Percentiles rank a stretch among this genome's conserved stretches.
phyloP scores from a whole-genome alignment of 2,113 vertebrate species.

The Etheostoma cragini region DNA sequence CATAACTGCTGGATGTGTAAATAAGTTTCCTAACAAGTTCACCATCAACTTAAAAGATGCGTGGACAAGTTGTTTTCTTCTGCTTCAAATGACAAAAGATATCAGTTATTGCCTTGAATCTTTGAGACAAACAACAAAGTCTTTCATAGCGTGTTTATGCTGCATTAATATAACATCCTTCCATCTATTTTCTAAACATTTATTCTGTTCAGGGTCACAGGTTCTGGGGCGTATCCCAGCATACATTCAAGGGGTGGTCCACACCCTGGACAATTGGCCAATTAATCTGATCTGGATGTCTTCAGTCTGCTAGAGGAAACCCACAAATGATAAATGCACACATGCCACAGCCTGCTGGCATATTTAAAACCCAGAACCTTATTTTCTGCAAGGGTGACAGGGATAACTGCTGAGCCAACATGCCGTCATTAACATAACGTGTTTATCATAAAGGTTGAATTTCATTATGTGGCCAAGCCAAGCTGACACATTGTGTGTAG shows the following conservation, averaged over 20 bases:
- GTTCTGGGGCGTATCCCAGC: neutral
- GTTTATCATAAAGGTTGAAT: slow-evolving; percentile 54
- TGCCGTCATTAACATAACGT: slow-evolving; percentile 28
- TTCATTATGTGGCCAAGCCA: slow-evolving; percentile 29
- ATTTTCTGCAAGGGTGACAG: neutral
- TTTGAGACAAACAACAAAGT: no score
- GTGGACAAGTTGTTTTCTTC: no score
- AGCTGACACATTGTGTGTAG: slow-evolving; percentile 34
- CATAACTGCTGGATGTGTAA: no score
- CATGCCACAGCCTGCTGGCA: neutral
- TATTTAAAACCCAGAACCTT: slow-evolving; percentile 1
- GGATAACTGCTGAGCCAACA: slow-evolving; percentile 33
- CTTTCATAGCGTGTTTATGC: no score
- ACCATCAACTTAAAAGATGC: no score
- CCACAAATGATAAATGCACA: neutral
- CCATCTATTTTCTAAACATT: neutral
- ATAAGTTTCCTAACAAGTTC: no score
- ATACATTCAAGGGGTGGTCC: neutral
- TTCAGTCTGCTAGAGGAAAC: neutral
- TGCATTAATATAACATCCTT: neutral
- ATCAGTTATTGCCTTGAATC: no score
- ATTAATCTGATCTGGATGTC: neutral
- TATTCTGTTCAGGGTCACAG: neutral
- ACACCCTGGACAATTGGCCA: neutral
- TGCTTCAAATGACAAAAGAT: no score